These are phyloP conservation scores for Atethmia centrago DNA, from an alignment of 2,888 invertebrate genomes.

Conservation along the genomic window DNA sequence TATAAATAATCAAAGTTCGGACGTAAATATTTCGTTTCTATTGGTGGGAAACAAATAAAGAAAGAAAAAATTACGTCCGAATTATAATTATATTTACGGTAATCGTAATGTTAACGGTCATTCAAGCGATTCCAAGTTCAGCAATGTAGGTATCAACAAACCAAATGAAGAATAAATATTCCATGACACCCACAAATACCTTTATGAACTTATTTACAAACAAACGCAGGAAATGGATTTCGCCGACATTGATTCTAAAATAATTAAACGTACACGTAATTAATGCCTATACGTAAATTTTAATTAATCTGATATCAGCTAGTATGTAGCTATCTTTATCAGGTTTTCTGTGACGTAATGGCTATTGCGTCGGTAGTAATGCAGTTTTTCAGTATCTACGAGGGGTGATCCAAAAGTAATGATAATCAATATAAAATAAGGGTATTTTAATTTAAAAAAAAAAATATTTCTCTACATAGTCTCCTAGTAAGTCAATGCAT, in stretches of 20 bases:
- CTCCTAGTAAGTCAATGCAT: no score
- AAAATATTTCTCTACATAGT: no score
- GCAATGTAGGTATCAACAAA: slow-evolving; percentile 44
- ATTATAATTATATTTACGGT: slow-evolving; percentile 1
- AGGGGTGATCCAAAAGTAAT: no score
- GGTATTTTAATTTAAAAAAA: no score
- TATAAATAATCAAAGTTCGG: no score
- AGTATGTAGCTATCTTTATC: slow-evolving; percentile 5
- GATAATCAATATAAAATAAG: no score
- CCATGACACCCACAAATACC: slow-evolving; percentile 28
- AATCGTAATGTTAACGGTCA: neutral
- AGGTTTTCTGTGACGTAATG: neutral
- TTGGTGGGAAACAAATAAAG: neutral
- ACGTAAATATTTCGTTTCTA: no score
- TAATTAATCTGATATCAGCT: slow-evolving; percentile 23
- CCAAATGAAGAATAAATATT: slow-evolving; percentile 34
- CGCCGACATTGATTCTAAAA: slow-evolving; percentile 44
- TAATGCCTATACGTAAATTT: slow-evolving; percentile 36
- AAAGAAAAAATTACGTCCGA: neutral
- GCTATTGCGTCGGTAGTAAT: neutral
- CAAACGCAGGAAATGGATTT: slow-evolving; percentile 67
- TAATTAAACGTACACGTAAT: slow-evolving; percentile 45
- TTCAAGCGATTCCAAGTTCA: slow-evolving; percentile 21
- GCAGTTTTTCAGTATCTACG: neutral
- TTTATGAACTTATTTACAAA: slow-evolving; percentile 59